Evolutionary conservation across 30 jellyfish, hydroid and myxozoan species (phyloP).

Genomic region (Sanderia malayensis): DNA sequence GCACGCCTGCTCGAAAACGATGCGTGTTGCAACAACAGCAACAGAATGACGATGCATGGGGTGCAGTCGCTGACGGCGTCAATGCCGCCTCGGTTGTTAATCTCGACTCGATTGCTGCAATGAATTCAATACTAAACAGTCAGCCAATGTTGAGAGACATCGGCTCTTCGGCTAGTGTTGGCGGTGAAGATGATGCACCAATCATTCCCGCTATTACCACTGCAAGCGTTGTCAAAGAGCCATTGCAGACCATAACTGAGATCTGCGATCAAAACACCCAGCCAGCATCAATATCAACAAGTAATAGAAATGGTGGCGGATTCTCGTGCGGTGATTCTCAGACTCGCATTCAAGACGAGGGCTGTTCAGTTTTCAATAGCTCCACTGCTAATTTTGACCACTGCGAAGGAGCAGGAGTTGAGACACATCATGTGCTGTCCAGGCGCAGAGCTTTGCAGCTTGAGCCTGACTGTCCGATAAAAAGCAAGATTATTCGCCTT

Average conservation of each 20-base stretch:
- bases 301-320: too few species aligned
- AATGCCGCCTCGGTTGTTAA: constrained; percentile 16
- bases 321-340: not conserved
- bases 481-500: not conserved
- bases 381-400: not conserved
- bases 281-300: too few species aligned
- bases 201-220: constrained; percentile 6
- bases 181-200: not conserved
- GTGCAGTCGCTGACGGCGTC: not conserved
- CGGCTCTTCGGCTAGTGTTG: not conserved
- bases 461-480: not conserved
- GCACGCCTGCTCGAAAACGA: constrained; percentile 75
- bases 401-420: not conserved
- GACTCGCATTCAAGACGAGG: not conserved
- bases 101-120: constrained; percentile 26
- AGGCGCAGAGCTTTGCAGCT: not conserved
- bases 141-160: not conserved
- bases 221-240: not conserved
- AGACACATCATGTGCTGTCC: not conserved
- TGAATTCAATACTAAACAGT: constrained; percentile 38
- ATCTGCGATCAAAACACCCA: too few species aligned
- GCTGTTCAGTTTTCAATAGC: not conserved
- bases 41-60: not conserved
- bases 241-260: too few species aligned
- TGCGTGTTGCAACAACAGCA: constrained; percentile 47